Percentiles rank a stretch among this genome's conserved stretches.
phyloP scores from a whole-genome alignment of 30 jellyfish, hydroid and myxozoan species.

The Cassiopea andromeda region DNA sequence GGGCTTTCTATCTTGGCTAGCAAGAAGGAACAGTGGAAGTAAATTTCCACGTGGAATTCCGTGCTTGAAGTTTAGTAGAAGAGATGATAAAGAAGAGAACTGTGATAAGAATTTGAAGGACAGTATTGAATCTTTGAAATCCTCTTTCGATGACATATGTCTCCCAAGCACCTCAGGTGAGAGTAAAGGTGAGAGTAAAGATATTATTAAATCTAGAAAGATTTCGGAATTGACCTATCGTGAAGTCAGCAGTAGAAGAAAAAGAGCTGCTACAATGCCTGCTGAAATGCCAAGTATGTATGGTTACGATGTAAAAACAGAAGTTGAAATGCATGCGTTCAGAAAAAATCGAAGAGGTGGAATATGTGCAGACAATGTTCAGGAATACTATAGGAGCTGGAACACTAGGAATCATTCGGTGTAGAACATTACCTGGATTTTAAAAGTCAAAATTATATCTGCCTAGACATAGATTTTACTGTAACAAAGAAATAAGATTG shows the following conservation, averaged over 20 bases:
- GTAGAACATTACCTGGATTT: neutral
- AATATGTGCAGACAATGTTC: constrained; percentile 42
- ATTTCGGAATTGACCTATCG: neutral
- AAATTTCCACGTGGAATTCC: neutral
- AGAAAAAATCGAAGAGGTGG: constrained; percentile 57
- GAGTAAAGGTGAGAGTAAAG: neutral
- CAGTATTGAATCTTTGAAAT: neutral
- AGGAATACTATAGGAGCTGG: constrained; percentile 49
- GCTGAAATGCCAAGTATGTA: constrained; percentile 18
- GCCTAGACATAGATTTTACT: too few relatives aligned
- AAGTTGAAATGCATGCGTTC: constrained; percentile 10
- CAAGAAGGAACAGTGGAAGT: neutral
- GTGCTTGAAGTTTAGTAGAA: neutral
- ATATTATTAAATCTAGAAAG: neutral
- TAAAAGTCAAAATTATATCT: too few relatives aligned
- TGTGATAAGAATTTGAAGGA: neutral
- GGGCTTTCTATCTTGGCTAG: constrained; percentile 1
- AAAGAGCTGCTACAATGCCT: constrained; percentile 19
- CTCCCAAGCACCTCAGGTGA: neutral
- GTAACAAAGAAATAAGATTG: too few relatives aligned
- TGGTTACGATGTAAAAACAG: neutral
- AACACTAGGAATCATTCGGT: constrained; percentile 36
- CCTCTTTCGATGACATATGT: neutral
- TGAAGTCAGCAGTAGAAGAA: neutral
- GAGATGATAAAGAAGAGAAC: neutral